Evolutionary conservation across 2,888 invertebrate genomes (phyloP), one percentile per base, ranked within the genome.

Genomic region (Dryobotodes eremita): DNA sequence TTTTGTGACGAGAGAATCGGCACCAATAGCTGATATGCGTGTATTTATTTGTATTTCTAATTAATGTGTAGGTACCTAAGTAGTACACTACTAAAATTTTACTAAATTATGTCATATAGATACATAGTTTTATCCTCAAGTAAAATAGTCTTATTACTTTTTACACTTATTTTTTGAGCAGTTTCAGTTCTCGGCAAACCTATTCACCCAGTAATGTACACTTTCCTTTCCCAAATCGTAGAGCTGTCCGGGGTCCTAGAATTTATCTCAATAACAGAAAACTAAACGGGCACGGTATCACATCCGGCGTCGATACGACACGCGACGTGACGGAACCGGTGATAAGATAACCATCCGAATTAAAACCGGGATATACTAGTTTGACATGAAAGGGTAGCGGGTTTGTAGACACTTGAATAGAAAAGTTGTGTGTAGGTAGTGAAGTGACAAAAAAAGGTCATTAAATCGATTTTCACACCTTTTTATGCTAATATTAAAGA

Each of bases 231-330:
- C 59, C 36, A 71, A 84, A 75, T 75, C 77, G 68, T 42, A 50
- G 61, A 81, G 62, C 57, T 73, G 57, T 74, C 78, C 69, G 69
- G 68, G 64, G 68, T 73, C 68, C 74, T 80, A 71, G 80, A 89
- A 86, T 87, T 87, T 89, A 86, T 88, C 89, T 89, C 85, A 88
- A 87, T 87, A 87, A 84, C 77, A 80, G 80, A 79, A 87, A 88
- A 87, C 81, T 86, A 86, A 87, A 85, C 86, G 79, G 66, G 64
- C 59, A 71, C 65, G 81, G 70, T 79, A 80, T 82, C 80, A 57
- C 75, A 71, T 85, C 85, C 84, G 79, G 71, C 65, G 77, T 80
- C 75, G 78, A 88, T 81, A 83, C 86, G 83, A 86, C 88, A 89
- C 88, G 88, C 88, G 75, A 89, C 69, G 82, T 88, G 85, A 82